Evolutionary conservation across 2,113 vertebrate genomes (phyloP).

Genomic region (Rissa tridactyla): DNA sequence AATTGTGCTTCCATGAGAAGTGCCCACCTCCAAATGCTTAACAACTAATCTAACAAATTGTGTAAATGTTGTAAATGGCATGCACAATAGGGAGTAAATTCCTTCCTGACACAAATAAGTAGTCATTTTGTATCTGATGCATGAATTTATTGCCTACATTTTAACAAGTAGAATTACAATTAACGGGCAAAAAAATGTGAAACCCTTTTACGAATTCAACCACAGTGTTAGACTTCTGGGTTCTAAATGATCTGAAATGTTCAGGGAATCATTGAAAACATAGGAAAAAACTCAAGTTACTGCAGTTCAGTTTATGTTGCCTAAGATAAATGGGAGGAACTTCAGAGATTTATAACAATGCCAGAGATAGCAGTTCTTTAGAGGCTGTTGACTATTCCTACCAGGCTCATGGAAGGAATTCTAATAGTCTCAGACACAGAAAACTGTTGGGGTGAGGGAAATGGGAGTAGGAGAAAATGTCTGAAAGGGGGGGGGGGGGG

Average conservation of each 20-base stretch:
- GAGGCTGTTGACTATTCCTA: neutral
- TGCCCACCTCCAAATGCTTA: neutral
- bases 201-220: neutral
- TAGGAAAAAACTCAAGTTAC: neutral
- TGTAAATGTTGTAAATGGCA: neutral
- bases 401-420: neutral
- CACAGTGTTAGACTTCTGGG: neutral
- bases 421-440: neutral
- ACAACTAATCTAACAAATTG: neutral
- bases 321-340: neutral
- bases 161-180: neutral
- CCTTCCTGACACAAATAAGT: neutral
- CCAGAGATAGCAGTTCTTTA: neutral
- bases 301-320: neutral
- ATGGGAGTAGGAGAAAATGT: neutral
- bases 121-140: neutral
- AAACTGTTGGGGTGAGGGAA: neutral
- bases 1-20: neutral
- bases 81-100: neutral
- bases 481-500: neutral
- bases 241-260: neutral
- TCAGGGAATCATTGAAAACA: neutral
- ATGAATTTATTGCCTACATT: neutral
- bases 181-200: neutral
- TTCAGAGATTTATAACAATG: neutral